Conservation (phyloP, 2,113 vertebrate genomes). For the Cryptotis parvus region DNA sequence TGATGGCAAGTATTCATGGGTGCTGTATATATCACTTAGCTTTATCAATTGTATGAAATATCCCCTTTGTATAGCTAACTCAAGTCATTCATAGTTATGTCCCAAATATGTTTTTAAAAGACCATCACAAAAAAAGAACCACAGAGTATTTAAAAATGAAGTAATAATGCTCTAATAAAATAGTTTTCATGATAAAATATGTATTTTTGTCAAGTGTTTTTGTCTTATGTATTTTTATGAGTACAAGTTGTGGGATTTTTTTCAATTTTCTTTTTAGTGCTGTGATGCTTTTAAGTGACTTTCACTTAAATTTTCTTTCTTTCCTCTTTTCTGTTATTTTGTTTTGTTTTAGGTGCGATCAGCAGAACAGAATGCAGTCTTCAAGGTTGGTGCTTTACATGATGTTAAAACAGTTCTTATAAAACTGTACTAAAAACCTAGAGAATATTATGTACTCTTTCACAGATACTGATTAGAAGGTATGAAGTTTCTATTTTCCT, state of each 20-base stretch:
- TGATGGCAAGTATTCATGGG: neutral
- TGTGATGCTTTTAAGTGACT: constrained; percentile 21
- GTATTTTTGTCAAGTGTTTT: constrained; percentile 60
- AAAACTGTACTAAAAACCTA: constrained; percentile 42
- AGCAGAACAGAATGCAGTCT: constrained; percentile 70
- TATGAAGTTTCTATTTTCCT: constrained; percentile 43
- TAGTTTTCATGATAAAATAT: constrained; percentile 36
- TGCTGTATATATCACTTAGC: neutral
- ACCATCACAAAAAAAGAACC: constrained; percentile 37
- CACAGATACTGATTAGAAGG: neutral
- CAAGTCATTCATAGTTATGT: neutral
- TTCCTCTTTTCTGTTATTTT: neutral
- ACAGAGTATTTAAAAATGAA: neutral
- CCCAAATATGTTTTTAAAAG: constrained; percentile 28
- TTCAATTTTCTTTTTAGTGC: neutral
- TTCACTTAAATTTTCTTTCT: constrained; percentile 52
- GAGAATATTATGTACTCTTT: constrained; percentile 8
- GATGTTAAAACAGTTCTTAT: constrained; percentile 13
- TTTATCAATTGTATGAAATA: constrained; percentile 57
- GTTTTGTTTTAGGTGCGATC: constrained; percentile 67
- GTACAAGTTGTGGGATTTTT: neutral
- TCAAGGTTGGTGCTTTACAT: constrained; percentile 76
- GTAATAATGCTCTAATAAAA: no score
- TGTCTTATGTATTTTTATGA: no score
- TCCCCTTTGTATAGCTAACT: neutral